Base-by-base conservation (phyloP, 2,113 vertebrate species). In the Chlamydotis undulata region DNA sequence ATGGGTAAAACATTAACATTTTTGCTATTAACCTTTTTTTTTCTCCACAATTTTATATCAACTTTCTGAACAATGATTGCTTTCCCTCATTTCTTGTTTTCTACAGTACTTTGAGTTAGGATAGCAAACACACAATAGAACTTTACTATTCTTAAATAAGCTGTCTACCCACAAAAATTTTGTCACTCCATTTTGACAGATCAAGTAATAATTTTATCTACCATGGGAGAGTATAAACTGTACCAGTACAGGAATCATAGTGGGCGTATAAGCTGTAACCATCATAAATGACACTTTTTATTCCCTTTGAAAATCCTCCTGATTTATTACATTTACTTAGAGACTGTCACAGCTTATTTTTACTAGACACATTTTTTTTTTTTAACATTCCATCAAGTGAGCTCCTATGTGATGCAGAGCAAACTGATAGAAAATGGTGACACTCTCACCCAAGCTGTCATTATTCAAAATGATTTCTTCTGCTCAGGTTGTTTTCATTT, bases 201-300 rank as follows among this genome's bases (percentile, higher is more conserved):
- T 97, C 94, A 98, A 97, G 94, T 97, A 97, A 98, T 98, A 97
- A 98, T 98, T 97, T 97, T 97, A 98, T 96, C 96, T 97, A 97
- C 94, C 96, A 97, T 84, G 94, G 92, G 94, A 98, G 92, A 97
- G 91, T 82, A 97, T 97, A 97, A 97, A 97, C 89, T 96, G 92
- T 93, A 97, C 81, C 94, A 97, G 87, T 93, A 97, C 84, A 97
- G 97, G 89, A 97, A 97, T 98, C 92, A 98, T 91, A 92, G 95
- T 97, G 92, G 94, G 87, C 80, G 77, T 96, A 96, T 94, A 93
- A 97, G 90, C 95, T 96, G 96, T 89, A 97, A 97, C 93, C 90
- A 93, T 97, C 94, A 97, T 96, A 98, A 98, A 97, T 97, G 95
- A 96, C 94, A 98, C 89, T 96, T 97, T 97, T 97, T 97, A 96